These are phyloP conservation scores for Arctocebus calabarensis DNA, from an alignment of 2,797 vertebrate genomes.

Conservation along the genomic window DNA sequence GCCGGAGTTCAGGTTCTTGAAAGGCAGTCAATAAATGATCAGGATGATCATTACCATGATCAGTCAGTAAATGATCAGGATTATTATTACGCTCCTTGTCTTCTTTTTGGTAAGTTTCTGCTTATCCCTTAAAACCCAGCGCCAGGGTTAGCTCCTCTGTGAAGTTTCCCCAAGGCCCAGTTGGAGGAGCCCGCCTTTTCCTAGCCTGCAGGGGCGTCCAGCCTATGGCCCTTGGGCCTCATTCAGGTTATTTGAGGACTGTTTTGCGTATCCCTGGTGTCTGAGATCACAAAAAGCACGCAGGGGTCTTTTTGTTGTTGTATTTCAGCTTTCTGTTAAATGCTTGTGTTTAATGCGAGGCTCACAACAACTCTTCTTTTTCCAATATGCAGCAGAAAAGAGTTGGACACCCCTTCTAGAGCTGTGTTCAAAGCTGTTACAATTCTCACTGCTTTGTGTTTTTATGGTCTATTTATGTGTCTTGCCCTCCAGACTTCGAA, in stretches of 20 bases:
- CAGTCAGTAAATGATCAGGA: background rate
- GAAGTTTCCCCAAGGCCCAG: background rate
- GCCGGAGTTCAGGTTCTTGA: background rate
- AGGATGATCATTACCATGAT: too few relatives aligned
- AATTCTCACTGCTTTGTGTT: background rate
- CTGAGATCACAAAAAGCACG: too few relatives aligned
- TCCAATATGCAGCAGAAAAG: too few relatives aligned
- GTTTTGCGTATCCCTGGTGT: too few relatives aligned
- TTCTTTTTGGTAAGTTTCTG: slow-evolving; percentile 22
- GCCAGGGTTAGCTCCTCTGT: background rate
- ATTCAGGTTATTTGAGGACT: too few relatives aligned
- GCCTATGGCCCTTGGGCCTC: too few relatives aligned
- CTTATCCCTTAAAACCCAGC: background rate
- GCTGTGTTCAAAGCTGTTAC: background rate
- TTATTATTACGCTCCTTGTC: background rate
- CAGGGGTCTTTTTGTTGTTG: too few relatives aligned
- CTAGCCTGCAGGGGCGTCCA: background rate
- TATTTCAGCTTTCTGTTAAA: too few relatives aligned
- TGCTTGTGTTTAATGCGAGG: too few relatives aligned
- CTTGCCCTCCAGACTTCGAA: background rate
- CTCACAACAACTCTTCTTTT: too few relatives aligned
- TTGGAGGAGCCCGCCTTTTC: background rate
- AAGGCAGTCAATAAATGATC: too few relatives aligned
- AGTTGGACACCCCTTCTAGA: background rate
- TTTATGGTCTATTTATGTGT: background rate